These are phyloP conservation scores for Ochropleura leucogaster DNA, from an alignment of 2,888 invertebrate genomes.

Conservation along the genomic window DNA sequence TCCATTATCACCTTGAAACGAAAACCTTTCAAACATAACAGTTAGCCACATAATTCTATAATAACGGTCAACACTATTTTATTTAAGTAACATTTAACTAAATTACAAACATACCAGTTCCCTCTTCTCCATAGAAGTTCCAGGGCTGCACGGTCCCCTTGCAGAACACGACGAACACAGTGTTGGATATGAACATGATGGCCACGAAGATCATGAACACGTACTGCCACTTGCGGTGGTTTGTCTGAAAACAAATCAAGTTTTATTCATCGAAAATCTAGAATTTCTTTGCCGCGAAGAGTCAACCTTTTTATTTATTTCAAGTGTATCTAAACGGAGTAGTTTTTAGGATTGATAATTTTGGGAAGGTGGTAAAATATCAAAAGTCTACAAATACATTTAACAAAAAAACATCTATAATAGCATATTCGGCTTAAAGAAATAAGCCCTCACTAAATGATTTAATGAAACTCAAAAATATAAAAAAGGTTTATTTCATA, in stretches of 20 bases:
- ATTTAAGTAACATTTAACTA: too few relatives aligned
- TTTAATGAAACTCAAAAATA: too few relatives aligned
- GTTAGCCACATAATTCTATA: too few relatives aligned
- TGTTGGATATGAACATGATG: slow-evolving; percentile 89
- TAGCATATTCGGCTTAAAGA: neutral
- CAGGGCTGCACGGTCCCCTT: slow-evolving; percentile 93
- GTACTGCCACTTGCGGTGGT: slow-evolving; percentile 91
- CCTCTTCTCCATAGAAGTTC: slow-evolving; percentile 90
- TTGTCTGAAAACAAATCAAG: slow-evolving; percentile 69
- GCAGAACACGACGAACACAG: slow-evolving; percentile 92
- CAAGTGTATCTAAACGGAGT: too few relatives aligned
- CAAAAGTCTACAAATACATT: too few relatives aligned
- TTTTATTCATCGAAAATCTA: neutral
- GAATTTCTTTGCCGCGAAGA: too few relatives aligned
- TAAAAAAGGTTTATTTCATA: too few relatives aligned
- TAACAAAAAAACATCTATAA: neutral
- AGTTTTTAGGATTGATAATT: neutral
- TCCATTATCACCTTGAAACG: too few relatives aligned
- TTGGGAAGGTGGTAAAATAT: neutral
- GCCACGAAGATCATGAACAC: slow-evolving; percentile 92
- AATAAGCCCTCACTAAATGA: neutral
- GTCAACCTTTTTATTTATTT: neutral
- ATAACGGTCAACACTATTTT: too few relatives aligned
- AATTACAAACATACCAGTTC: slow-evolving; percentile 56
- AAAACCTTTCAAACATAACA: too few relatives aligned